Conservation (phyloP, 2,113 vertebrate genomes). For the Lasiurus cinereus region DNA sequence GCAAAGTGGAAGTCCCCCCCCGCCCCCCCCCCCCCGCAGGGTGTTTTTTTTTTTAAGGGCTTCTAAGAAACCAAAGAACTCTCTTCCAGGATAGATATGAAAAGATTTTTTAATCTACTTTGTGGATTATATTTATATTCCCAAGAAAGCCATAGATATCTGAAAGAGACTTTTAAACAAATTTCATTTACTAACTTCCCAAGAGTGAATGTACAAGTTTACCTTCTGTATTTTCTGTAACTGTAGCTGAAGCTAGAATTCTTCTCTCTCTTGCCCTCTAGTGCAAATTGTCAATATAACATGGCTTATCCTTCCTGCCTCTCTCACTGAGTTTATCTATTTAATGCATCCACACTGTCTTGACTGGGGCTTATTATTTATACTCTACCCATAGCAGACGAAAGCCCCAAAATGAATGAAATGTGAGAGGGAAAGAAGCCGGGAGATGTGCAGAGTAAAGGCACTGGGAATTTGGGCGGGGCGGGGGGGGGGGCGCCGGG, state of each 20-base stretch:
- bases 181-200: constrained; percentile 38
- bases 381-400: background rate
- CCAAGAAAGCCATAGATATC: background rate
- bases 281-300: constrained; percentile 80
- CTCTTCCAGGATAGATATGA: background rate
- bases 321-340: background rate
- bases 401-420: background rate
- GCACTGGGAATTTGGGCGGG: background rate
- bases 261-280: constrained; percentile 84
- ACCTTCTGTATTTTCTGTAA: constrained; percentile 55
- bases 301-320: constrained; percentile 51
- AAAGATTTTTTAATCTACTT: background rate
- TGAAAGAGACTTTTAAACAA: constrained; percentile 19
- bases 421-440: background rate
- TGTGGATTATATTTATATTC: constrained; percentile 45
- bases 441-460: background rate
- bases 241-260: constrained; percentile 52
- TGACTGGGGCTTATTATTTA: background rate
- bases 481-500: no score
- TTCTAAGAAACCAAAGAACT: constrained; percentile 39
- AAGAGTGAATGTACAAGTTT: background rate
- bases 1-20: background rate
- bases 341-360: background rate
- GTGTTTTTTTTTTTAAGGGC: background rate
- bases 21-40: no score